phyloP scores from a whole-genome alignment of 2,888 invertebrate species.

The Cartodere bifasciata region DNA sequence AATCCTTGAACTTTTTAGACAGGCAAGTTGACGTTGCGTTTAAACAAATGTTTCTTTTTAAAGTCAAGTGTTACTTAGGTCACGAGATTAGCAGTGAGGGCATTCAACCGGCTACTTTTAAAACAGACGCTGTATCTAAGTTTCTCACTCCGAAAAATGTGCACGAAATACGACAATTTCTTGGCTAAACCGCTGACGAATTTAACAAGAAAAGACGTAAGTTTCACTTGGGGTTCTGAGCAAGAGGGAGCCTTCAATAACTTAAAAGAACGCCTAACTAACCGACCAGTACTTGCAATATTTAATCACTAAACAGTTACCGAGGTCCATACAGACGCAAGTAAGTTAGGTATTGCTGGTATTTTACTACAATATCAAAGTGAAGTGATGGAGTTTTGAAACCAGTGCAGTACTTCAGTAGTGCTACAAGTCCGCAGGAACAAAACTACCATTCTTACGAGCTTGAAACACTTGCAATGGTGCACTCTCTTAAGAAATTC shows the following conservation, averaged over 20 bases:
- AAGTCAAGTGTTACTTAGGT: slow-evolving; percentile 11
- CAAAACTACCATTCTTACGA: slow-evolving; percentile 15
- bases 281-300: slow-evolving; percentile 16
- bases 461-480: slow-evolving; percentile 12
- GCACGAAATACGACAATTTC: slow-evolving; percentile 18
- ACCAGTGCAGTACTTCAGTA: slow-evolving; percentile 15
- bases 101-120: slow-evolving; percentile 10
- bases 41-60: slow-evolving; percentile 11
- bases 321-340: slow-evolving; percentile 18
- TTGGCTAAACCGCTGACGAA: slow-evolving; percentile 18
- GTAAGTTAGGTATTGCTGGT: slow-evolving; percentile 15
- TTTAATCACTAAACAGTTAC: slow-evolving; percentile 15
- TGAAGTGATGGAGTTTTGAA: slow-evolving; percentile 6
- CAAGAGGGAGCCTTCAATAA: slow-evolving; percentile 10
- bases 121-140: slow-evolving; percentile 19
- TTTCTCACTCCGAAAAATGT: slow-evolving; percentile 21
- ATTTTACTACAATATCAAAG: slow-evolving; percentile 16
- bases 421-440: slow-evolving; percentile 14
- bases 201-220: slow-evolving; percentile 14
- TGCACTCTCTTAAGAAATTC: slow-evolving; percentile 11
- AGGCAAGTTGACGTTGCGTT: slow-evolving; percentile 9
- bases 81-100: slow-evolving; percentile 11
- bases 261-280: slow-evolving; percentile 6
- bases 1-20: slow-evolving; percentile 5
- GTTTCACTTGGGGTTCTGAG: slow-evolving; percentile 10